These are phyloP conservation scores for Apeira syringaria DNA, from an alignment of 2,888 invertebrate species.

Conservation along the genomic window DNA sequence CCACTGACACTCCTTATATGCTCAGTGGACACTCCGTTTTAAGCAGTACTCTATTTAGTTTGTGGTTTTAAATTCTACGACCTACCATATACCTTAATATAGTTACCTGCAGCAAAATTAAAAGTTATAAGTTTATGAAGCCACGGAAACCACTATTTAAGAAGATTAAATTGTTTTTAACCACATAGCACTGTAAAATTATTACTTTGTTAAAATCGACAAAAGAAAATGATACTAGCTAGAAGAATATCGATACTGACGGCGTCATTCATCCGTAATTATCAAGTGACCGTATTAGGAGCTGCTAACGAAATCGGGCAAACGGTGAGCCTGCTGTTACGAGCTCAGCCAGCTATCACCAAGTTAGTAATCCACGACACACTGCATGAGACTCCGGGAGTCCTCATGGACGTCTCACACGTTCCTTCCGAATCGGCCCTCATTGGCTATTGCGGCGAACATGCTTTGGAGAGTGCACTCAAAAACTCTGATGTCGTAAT, in stretches of 20 bases:
- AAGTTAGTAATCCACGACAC: constrained; percentile 84
- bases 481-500: constrained; percentile 85
- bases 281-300: constrained; percentile 66
- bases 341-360: constrained; percentile 81
- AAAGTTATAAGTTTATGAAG: too few species aligned
- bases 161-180: too few species aligned
- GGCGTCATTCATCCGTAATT: constrained; percentile 32
- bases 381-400: constrained; percentile 56
- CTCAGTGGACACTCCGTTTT: too few species aligned
- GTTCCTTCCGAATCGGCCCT: constrained; percentile 61
- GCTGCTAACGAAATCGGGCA: constrained; percentile 79
- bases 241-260: constrained; percentile 25
- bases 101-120: too few species aligned
- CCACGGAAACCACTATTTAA: too few species aligned
- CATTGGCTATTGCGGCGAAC: constrained; percentile 52
- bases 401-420: constrained; percentile 72
- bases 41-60: too few species aligned
- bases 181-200: too few species aligned
- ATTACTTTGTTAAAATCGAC: background rate
- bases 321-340: constrained; percentile 81
- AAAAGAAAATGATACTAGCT: constrained; percentile 25
- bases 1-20: too few species aligned
- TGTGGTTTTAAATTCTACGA: too few species aligned
- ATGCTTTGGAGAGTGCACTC: constrained; percentile 59
- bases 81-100: too few species aligned